These are phyloP conservation scores for Blastobasis lacticolella DNA, from an alignment of 2,888 invertebrate species.

Conservation along the genomic window DNA sequence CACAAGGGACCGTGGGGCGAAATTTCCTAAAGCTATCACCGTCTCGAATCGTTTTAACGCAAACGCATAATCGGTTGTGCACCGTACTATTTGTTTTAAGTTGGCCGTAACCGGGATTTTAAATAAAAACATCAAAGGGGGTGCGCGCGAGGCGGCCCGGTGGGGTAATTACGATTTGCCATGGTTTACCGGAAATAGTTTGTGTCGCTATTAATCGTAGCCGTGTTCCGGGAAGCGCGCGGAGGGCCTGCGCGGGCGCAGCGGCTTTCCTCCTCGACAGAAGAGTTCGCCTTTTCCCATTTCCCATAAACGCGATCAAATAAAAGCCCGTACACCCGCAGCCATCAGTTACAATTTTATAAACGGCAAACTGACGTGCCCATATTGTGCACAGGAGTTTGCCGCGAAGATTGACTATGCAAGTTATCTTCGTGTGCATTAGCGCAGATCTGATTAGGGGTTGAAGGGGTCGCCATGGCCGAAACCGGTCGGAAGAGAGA, in stretches of 20 bases:
- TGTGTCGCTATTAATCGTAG: conserved; percentile 64
- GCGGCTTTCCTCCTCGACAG: conserved; percentile 13
- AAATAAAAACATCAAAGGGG: conserved; percentile 73
- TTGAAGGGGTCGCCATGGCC: no score
- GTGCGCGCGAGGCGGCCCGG: conserved; percentile 59
- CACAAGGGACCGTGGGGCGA: conserved; percentile 57
- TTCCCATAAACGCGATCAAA: no score
- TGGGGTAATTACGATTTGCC: conserved; percentile 71
- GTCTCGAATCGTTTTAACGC: conserved; percentile 69
- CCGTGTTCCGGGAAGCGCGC: conserved; percentile 52
- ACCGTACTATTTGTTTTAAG: conserved; percentile 72
- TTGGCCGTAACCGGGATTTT: conserved; percentile 65
- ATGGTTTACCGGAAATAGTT: conserved; percentile 71
- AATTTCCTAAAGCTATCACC: conserved; percentile 65
- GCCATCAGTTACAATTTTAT: no score
- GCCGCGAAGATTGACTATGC: no score
- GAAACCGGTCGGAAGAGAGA: no score
- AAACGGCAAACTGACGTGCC: no score
- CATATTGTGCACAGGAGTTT: no score
- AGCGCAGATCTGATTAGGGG: no score
- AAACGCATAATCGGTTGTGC: conserved; percentile 66
- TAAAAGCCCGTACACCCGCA: no score
- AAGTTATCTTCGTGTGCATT: no score
- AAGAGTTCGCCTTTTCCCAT: no score
- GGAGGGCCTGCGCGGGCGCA: conserved; percentile 24